A percentile compares a stretch with the other conserved stretches of the same genome.
Evolutionary conservation across 2,113 vertebrate genomes (phyloP).

Genomic region (Daubentonia madagascariensis): DNA sequence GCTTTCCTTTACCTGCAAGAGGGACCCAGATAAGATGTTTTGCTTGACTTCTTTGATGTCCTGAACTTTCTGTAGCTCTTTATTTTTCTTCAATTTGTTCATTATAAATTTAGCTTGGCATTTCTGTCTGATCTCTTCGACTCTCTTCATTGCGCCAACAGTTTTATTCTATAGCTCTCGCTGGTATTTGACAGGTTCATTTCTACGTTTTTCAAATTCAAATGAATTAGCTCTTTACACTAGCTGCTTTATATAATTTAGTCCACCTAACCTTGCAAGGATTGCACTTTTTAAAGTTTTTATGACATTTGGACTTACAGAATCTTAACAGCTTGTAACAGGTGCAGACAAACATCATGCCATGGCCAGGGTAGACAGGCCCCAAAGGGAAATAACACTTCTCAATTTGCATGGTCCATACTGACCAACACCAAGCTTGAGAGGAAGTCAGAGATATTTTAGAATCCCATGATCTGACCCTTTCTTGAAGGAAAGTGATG

Average conservation of each 20-base stretch:
- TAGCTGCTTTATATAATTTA: neutral
- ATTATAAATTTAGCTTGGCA: neutral
- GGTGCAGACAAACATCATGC: neutral
- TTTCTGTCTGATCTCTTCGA: neutral
- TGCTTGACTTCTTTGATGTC: neutral
- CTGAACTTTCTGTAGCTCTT: neutral
- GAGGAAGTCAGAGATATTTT: neutral
- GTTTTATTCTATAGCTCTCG: constrained; percentile 94
- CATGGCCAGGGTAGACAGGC: neutral
- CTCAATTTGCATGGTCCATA: neutral
- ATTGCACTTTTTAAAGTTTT: neutral
- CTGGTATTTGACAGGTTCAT: constrained; percentile 94
- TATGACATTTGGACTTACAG: neutral
- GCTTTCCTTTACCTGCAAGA: neutral
- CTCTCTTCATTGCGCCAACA: constrained; percentile 10
- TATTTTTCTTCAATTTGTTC: neutral
- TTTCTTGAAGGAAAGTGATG: neutral
- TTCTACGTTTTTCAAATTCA: constrained; percentile 98
- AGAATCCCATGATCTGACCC: neutral
- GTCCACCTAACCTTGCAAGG: neutral
- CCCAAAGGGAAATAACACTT: neutral
- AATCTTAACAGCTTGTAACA: neutral
- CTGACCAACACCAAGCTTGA: neutral
- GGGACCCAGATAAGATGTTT: neutral
- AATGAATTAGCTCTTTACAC: constrained; percentile 88